phyloP scores from a whole-genome alignment of 2,113 vertebrate species.

The Potamarius usumacintae region DNA sequence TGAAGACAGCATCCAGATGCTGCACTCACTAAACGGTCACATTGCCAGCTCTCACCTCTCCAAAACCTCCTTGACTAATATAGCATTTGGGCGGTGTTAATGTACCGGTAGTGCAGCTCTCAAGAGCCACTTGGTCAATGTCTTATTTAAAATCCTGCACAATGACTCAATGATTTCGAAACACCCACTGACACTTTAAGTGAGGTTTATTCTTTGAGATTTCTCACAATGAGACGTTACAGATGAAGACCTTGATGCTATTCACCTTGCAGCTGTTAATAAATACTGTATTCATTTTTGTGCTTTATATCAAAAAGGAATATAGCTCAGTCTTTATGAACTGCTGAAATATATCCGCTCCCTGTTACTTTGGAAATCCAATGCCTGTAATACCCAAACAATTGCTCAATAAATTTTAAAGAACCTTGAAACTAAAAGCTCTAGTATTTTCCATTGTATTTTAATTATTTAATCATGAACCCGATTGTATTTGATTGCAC shows the following conservation, averaged over 20 bases:
- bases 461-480: neutral
- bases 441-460: neutral
- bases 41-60: slow-evolving; percentile 22
- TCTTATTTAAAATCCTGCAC: slow-evolving; percentile 42
- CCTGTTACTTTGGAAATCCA: neutral
- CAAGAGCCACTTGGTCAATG: slow-evolving; percentile 42
- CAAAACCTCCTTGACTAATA: slow-evolving; percentile 40
- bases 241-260: neutral
- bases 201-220: neutral
- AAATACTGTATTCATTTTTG: neutral
- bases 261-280: neutral
- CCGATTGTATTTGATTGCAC: neutral
- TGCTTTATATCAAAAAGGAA: neutral
- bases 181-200: slow-evolving; percentile 10
- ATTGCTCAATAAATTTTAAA: slow-evolving; percentile 3
- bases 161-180: slow-evolving; percentile 30
- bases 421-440: slow-evolving; percentile 1
- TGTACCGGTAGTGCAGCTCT: slow-evolving; percentile 41
- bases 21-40: slow-evolving; percentile 2
- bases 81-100: slow-evolving; percentile 28
- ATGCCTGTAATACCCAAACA: neutral
- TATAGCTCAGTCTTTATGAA: neutral
- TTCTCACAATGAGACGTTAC: neutral
- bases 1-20: slow-evolving; percentile 24
- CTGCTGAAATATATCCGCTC: neutral